phyloP scores from a whole-genome alignment of 2,113 vertebrate species.

The Oceanodroma tethys region DNA sequence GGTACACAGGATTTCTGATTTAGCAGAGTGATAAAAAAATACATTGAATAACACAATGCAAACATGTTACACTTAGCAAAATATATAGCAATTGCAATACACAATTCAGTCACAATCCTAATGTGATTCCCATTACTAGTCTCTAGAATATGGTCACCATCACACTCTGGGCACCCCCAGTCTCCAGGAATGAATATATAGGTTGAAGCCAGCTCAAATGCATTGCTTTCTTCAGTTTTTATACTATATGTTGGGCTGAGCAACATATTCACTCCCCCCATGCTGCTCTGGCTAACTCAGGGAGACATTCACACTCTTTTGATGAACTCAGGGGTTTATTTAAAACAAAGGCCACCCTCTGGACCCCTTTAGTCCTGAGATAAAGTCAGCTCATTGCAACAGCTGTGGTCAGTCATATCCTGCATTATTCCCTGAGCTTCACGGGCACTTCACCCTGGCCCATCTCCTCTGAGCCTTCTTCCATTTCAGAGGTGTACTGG shows the following conservation, averaged over 20 bases:
- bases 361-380: not conserved
- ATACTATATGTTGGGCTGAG: not conserved
- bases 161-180: not conserved
- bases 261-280: not conserved
- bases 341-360: not conserved
- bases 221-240: not conserved
- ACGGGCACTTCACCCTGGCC: accelerated
- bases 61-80: not conserved
- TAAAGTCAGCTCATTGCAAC: not conserved
- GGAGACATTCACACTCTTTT: not conserved
- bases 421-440: not conserved
- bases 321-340: not conserved
- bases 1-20: not conserved
- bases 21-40: not conserved
- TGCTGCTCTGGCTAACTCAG: not conserved
- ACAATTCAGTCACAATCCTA: not conserved
- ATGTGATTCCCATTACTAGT: not conserved
- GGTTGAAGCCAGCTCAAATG: not conserved
- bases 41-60: not conserved
- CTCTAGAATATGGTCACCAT: not conserved
- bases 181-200: not conserved
- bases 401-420: not conserved
- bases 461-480: not conserved
- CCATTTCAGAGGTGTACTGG: too few species aligned
- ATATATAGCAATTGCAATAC: not conserved